Base-by-base conservation (phyloP, 2,888 invertebrate species). In the Zelleria hepariella region DNA sequence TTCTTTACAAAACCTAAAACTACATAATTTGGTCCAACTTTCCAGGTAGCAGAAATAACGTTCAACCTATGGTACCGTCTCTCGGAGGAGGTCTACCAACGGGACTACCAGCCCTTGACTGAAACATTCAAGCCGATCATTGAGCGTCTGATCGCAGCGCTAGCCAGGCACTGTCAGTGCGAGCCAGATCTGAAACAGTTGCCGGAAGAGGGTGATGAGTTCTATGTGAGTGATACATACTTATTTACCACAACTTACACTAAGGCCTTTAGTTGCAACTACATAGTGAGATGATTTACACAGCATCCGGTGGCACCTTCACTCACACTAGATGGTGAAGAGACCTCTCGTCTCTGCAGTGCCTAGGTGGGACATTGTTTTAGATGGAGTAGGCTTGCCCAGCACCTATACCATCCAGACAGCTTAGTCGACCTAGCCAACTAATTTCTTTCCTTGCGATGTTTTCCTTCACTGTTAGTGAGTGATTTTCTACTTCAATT, bases 21-120 rank as follows among this genome's bases (percentile, higher is more conserved):
- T 15, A 32, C n/a, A n/a, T n/a, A n/a, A n/a, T n/a, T n/a, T n/a
- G n/a, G 5, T 15, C 32, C 32, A 15, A 42, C 15, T 57, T 58
- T 23, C 8, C 66, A 88, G 88, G 80, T 98, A 69, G 93, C 93
- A 32, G 93, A 93, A 75, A 96, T 98, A 67, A 98, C 99, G 1
- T 99, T 99, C 78, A 96, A 97, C 81, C 91, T 98, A 61, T 99
- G 99, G 99, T 98, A 97, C 84, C 92, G 96, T 25, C 82, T 99
- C 42, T 98, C 98, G 4, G 99, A 99, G 82, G 94, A 95, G 71
- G 89, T 99, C 4, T 99, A 98, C 79, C 94, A 96, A 69, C 93
- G 93, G 65, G 95, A 97, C 75, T 94, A 93, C 70, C 94, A 95
- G 68, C 91, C 93, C 0, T 77, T 96, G n/a, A 96, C 95, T 1